phyloP scores from a whole-genome alignment of 2,113 vertebrate genomes.

The Lipophrys pholis region DNA sequence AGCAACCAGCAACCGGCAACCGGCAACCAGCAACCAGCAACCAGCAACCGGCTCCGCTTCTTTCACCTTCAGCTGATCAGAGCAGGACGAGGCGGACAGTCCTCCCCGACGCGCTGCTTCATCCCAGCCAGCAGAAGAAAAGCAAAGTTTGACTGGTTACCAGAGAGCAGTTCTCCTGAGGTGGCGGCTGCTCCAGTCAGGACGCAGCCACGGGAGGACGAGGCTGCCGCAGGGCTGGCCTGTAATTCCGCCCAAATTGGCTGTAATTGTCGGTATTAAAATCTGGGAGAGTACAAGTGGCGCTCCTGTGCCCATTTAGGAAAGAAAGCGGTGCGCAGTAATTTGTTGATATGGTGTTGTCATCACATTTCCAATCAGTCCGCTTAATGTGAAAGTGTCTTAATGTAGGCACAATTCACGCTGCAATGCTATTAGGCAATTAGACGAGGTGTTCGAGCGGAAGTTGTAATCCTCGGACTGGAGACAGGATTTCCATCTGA shows the following conservation, averaged over 20 bases:
- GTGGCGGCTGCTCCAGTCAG: too few relatives aligned
- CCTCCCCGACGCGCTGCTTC: too few relatives aligned
- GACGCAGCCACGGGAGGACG: too few relatives aligned
- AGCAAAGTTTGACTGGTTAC: too few relatives aligned
- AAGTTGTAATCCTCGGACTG: slow-evolving; percentile 92
- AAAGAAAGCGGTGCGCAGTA: slow-evolving; percentile 92
- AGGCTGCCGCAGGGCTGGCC: slow-evolving; percentile 73
- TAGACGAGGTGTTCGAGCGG: slow-evolving; percentile 93
- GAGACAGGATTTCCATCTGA: slow-evolving; percentile 88
- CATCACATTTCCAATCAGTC: slow-evolving; percentile 98
- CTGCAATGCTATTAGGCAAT: slow-evolving; percentile 99
- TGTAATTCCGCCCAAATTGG: slow-evolving; percentile 90
- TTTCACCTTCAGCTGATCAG: too few relatives aligned
- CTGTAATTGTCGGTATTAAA: slow-evolving; percentile 99
- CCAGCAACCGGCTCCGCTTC: too few relatives aligned
- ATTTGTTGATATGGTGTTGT: slow-evolving; percentile 97
- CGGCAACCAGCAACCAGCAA: too few relatives aligned
- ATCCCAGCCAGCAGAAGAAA: too few relatives aligned
- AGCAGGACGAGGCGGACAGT: too few relatives aligned
- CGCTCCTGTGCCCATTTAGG: slow-evolving; percentile 91
- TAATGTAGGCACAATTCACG: slow-evolving; percentile 94
- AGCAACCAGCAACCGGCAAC: too few relatives aligned
- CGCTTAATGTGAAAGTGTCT: slow-evolving; percentile 95
- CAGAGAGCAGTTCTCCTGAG: too few relatives aligned
- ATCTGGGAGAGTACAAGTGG: slow-evolving; percentile 94